phyloP scores from a whole-genome alignment of 2,888 invertebrate species.

The Hyposoter dolosus region DNA sequence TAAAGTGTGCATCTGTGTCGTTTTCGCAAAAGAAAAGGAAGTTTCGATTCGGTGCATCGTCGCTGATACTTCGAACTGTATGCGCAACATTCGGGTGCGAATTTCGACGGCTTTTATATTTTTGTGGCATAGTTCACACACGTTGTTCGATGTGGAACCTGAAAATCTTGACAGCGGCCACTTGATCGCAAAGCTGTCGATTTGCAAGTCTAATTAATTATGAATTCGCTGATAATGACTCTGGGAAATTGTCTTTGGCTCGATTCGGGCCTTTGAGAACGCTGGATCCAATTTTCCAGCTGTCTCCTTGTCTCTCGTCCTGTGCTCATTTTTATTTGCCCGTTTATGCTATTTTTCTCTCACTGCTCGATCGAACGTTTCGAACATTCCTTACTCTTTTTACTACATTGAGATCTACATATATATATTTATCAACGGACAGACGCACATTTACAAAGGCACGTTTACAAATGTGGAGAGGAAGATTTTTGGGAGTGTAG shows the following conservation, averaged over 20 bases:
- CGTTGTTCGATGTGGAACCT: not conserved
- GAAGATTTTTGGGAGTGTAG: constrained; percentile 33
- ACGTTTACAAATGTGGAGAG: not conserved
- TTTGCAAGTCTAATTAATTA: not conserved
- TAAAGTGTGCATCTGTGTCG: not conserved
- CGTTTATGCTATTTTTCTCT: constrained; percentile 41
- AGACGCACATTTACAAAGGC: not conserved
- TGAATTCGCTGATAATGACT: not conserved
- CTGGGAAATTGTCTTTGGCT: not conserved
- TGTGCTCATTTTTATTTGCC: not conserved
- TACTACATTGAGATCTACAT: not conserved
- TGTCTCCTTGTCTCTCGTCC: constrained; percentile 38
- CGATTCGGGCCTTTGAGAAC: not conserved
- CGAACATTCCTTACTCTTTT: constrained; percentile 45
- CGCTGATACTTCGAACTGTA: constrained; percentile 40
- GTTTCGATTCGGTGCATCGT: constrained; percentile 45
- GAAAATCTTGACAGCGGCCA: not conserved
- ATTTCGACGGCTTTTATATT: not conserved
- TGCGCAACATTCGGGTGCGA: not conserved
- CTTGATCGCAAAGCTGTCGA: not conserved
- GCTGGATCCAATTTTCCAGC: not conserved
- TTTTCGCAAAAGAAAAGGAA: constrained; percentile 43
- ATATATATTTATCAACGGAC: not conserved
- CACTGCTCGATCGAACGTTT: constrained; percentile 36
- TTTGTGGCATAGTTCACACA: not conserved